A percentile compares a stretch with the other conserved stretches of the same genome.
These are phyloP conservation scores for Drosophila ogumai DNA, from an alignment of 1,140 invertebrate species.

Conservation along the genomic window DNA sequence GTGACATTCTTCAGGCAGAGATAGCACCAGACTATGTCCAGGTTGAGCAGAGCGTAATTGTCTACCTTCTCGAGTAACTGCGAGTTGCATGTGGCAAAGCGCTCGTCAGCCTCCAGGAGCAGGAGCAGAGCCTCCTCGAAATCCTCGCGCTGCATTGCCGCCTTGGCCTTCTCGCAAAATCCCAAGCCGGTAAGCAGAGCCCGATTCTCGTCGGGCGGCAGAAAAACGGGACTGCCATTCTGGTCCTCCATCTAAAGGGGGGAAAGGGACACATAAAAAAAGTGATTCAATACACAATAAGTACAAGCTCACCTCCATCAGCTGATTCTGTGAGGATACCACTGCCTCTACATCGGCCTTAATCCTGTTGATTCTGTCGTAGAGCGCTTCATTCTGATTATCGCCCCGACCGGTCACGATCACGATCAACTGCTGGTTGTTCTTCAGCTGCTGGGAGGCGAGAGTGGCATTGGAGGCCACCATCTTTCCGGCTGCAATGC, in stretches of 20 bases:
- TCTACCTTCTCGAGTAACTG: slow-evolving; percentile 90
- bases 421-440: slow-evolving; percentile 89
- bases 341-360: slow-evolving; percentile 76
- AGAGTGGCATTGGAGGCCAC: slow-evolving; percentile 86
- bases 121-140: slow-evolving; percentile 89
- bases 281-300: not conserved
- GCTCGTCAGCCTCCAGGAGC: slow-evolving; percentile 91
- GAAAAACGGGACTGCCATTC: slow-evolving; percentile 88
- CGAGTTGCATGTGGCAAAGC: slow-evolving; percentile 89
- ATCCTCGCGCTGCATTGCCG: slow-evolving; percentile 88
- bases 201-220: slow-evolving; percentile 89
- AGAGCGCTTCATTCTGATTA: slow-evolving; percentile 55
- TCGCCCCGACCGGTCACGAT: slow-evolving; percentile 85
- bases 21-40: slow-evolving; percentile 95
- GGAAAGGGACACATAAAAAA: not conserved
- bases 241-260: slow-evolving; percentile 90
- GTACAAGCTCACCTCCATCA: slow-evolving; percentile 63
- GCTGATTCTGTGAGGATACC: slow-evolving; percentile 60
- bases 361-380: slow-evolving; percentile 70
- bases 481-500: slow-evolving; percentile 89
- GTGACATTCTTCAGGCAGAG: slow-evolving; percentile 89
- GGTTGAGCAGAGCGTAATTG: slow-evolving; percentile 91
- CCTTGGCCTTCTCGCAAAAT: slow-evolving; percentile 91
- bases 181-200: slow-evolving; percentile 90
- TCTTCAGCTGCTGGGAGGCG: slow-evolving; percentile 87